These are phyloP conservation scores for Gulo gulo DNA, from an alignment of 2,113 vertebrate genomes.

Conservation along the genomic window DNA sequence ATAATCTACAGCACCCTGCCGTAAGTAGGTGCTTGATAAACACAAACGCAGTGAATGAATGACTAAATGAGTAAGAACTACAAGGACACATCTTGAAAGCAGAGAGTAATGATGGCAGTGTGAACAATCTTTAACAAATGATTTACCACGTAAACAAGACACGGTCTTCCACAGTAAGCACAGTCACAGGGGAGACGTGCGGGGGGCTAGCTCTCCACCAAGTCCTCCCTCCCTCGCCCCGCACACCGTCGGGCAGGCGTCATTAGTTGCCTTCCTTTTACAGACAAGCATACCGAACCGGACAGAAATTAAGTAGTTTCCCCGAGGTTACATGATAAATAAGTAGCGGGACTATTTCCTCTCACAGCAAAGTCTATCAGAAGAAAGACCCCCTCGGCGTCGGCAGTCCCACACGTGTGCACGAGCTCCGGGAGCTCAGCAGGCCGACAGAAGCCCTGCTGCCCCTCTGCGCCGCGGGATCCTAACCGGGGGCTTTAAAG, in stretches of 20 bases:
- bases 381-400: not conserved
- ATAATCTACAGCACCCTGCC: rapidly evolving
- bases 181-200: not conserved
- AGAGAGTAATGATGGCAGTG: no score
- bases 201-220: not conserved
- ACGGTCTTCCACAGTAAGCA: rapidly evolving
- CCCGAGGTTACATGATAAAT: not conserved
- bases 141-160: not conserved
- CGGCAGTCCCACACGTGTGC: not conserved
- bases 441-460: not conserved
- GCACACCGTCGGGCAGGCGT: not conserved
- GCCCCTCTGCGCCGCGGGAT: rapidly evolving
- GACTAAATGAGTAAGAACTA: not conserved
- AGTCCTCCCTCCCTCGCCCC: not conserved
- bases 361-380: not conserved
- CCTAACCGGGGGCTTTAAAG: not conserved
- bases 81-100: not conserved
- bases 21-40: rapidly evolving
- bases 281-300: not conserved
- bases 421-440: not conserved
- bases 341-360: not conserved
- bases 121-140: not conserved
- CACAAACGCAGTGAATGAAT: not conserved
- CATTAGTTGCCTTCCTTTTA: not conserved
- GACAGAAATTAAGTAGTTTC: not conserved